Evolutionary conservation across 2,797 vertebrate species (phyloP), one percentile per base, ranked within the genome.

Genomic region (Sebastes taczanowskii): DNA sequence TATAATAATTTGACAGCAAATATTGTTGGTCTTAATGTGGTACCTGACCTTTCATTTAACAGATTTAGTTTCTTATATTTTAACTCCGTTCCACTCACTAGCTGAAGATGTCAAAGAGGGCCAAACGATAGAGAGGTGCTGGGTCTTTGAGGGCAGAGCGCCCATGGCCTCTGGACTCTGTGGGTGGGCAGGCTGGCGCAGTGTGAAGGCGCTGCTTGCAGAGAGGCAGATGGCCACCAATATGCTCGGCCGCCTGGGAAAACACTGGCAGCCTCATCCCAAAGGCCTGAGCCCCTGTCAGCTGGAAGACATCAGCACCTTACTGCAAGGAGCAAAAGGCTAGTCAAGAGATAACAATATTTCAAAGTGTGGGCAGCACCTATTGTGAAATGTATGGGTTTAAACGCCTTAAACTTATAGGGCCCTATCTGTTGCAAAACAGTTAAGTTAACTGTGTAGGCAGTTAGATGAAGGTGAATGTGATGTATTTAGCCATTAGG

Each of bases 161-260:
- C 65, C 62, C 67, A 20, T 20, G 22, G 85, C 86, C 80, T 82
- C 83, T 83, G 84, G 87, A 81, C 68, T 71, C 73, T 55, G 86
- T 84, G 81, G 90, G 91, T 85, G 83, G 88, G 83, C 77, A 42
- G 82, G 81, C 38, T 69, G 72, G 80, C 78, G 7, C 80, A 64
- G 78, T 61, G 86, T 84, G 80, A 87, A 72, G 72, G 53, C 59
- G 29, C 65, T 63, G 81, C 86, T 86, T 16, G 62, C 80, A 80
- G 85, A 90, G 81, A 87, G 86, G 82, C 93, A 94, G 92, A 94
- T 93, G 93, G 90, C 76, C 76, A 63, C 81, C 89, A 93, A 94
- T 94, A 93, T 92, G 91, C 73, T 88, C 82, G 1, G 70, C 60
- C 52, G 53, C 88, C 81, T 75, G 86, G 77, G 85, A 92, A 85